phyloP scores from a whole-genome alignment of 2,888 invertebrate species.

The Theodoxus fluviatilis region DNA sequence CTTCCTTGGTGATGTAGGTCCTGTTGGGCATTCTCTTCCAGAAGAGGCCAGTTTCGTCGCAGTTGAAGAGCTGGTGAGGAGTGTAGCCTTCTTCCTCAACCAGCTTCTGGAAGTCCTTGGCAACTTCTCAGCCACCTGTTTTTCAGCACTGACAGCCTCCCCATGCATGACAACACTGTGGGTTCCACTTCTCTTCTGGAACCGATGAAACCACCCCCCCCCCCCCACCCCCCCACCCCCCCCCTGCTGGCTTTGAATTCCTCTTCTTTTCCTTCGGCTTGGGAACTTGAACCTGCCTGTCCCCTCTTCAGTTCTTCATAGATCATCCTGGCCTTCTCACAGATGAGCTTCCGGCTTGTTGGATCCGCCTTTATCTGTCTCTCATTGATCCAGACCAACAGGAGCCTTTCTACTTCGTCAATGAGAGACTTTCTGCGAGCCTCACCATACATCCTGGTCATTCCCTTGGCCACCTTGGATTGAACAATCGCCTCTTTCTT shows the following conservation, averaged over 20 bases:
- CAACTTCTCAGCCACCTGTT: background rate
- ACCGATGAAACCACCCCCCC: slow-evolving; percentile 26
- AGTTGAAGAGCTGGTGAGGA: slow-evolving; percentile 27
- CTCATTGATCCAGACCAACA: slow-evolving; percentile 20
- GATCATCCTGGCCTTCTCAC: slow-evolving; percentile 22
- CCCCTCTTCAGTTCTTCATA: slow-evolving; percentile 6
- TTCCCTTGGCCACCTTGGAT: background rate
- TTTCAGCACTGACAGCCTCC: slow-evolving; percentile 12
- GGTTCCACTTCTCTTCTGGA: slow-evolving; percentile 13
- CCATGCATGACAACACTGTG: slow-evolving; percentile 1
- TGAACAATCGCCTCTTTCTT: background rate
- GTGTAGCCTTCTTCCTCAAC: slow-evolving; percentile 25
- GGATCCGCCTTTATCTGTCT: background rate
- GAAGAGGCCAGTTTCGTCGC: slow-evolving; percentile 27
- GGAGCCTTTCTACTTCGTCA: slow-evolving; percentile 9
- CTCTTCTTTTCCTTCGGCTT: background rate
- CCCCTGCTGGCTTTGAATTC: slow-evolving; percentile 15
- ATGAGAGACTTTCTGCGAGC: background rate
- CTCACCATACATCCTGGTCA: too few species aligned
- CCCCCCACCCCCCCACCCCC: too few species aligned
- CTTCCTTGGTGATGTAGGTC: background rate
- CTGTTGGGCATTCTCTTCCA: slow-evolving; percentile 28
- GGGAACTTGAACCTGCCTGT: background rate
- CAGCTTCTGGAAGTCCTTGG: background rate
- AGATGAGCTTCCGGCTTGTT: background rate